Evolutionary conservation across 2,888 invertebrate genomes (phyloP), one percentile per base, ranked within the genome.

Genomic region (Aspidiotus rigidus): DNA sequence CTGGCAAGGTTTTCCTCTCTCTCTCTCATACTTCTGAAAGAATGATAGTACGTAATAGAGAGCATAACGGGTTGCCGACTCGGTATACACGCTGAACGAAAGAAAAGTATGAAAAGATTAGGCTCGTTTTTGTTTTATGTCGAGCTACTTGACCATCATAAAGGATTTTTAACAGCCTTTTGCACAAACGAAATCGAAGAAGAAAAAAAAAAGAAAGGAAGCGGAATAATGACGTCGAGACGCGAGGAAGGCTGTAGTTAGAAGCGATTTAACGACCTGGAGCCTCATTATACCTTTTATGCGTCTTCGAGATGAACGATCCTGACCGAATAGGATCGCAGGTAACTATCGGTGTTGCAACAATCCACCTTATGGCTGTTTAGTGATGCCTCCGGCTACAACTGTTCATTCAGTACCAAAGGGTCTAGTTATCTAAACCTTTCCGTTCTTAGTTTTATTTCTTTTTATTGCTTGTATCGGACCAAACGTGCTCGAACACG

Each of bases 221-320:
- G 16, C 39, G 40, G 13, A 42, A 59, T 17, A 59, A 59, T 66
- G 39, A 66, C 66, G 66, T 17, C 17, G 28, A 66, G 57, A 57
- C 66, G 66, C 42, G 42, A 17, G 11, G 59, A 17, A 59, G 17
- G 57, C 41, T 16, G 64, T 57, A 66, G 57, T 66, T 66, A 66
- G 66, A 66, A 66, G 59, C 66, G 57, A 66, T 66, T 66, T 66
- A 66, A 66, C 66, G 66, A 66, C 66, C 59, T 59, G 44, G 49
- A 66, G 66, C 66, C 57, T 66, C 66, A 66, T 66, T 66, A 66
- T 66, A 59, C 57, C 66, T 57, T 66, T 66, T 66, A 66, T 66
- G 60, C 59, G 66, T 66, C 59, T 59, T 49, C 44, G n/a, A 39
- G 55, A 53, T 63, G 63, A 15, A 54, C 64, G 28, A 44, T 28